phyloP scores from a whole-genome alignment of 2,888 invertebrate species.

The Chymomyza fuscimana region DNA sequence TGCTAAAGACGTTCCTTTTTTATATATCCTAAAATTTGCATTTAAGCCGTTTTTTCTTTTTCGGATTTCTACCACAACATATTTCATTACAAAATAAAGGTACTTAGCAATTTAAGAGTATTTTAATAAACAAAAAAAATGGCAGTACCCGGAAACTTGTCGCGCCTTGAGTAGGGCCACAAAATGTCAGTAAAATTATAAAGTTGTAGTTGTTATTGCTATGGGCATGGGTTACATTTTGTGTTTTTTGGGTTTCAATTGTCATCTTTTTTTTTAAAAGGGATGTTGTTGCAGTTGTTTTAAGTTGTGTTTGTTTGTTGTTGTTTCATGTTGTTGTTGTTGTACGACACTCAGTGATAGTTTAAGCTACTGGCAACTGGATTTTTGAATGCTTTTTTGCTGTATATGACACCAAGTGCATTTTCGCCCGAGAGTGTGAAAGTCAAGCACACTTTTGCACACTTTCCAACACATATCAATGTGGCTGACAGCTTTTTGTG shows the following conservation, averaged over 20 bases:
- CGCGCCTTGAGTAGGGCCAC: conserved; percentile 4
- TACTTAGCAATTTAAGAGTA: not conserved
- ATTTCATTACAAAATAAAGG: not conserved
- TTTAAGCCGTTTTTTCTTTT: too few species aligned
- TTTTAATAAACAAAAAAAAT: not conserved
- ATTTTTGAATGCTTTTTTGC: conserved; percentile 27
- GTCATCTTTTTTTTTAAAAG: not conserved
- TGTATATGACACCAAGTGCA: conserved; percentile 58
- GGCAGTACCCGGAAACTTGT: not conserved
- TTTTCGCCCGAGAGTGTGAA: conserved; percentile 39
- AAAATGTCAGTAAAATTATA: conserved; percentile 8
- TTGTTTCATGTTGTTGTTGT: not conserved
- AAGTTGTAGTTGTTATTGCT: conserved; percentile 2
- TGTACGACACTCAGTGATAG: conserved; percentile 1
- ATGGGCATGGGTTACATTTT: not conserved
- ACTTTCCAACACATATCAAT: conserved; percentile 31
- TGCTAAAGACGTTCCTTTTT: too few species aligned
- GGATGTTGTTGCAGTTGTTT: not conserved
- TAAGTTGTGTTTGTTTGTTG: not conserved
- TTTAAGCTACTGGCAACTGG: not conserved
- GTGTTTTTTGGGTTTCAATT: not conserved
- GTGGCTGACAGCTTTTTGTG: conserved; percentile 60
- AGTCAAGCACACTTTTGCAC: conserved; percentile 61
- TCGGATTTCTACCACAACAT: not conserved
- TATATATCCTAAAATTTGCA: too few species aligned